phyloP scores from a whole-genome alignment of 2,113 vertebrate species.

The Phaetusa simplex region DNA sequence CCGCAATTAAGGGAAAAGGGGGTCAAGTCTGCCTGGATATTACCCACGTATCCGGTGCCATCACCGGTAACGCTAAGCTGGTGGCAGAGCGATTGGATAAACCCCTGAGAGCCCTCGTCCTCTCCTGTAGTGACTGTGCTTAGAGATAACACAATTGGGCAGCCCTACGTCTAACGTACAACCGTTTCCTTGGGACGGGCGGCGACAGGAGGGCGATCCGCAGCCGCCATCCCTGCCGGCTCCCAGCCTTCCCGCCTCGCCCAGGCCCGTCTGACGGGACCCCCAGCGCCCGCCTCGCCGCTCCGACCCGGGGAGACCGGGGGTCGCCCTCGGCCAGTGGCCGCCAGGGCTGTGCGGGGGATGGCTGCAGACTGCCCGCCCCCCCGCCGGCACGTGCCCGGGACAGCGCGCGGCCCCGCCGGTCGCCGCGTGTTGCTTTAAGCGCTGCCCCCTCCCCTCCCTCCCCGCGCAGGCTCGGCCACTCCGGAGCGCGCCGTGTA shows the following conservation, averaged over 20 bases:
- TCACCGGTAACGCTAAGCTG: neutral
- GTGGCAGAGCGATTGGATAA: neutral
- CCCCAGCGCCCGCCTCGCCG: neutral
- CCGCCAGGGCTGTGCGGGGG: neutral
- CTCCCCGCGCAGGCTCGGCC: neutral
- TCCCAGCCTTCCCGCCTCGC: neutral
- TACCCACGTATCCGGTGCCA: neutral
- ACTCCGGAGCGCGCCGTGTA: neutral
- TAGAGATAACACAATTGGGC: rapidly evolving
- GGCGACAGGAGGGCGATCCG: rapidly evolving
- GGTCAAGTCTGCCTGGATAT: slow-evolving; percentile 43
- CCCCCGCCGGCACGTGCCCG: neutral
- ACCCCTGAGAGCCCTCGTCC: neutral
- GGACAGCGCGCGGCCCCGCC: neutral
- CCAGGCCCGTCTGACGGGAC: neutral
- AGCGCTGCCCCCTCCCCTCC: neutral
- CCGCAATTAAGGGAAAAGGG: neutral
- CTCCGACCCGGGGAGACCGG: too few species aligned
- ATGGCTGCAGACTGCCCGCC: too few species aligned
- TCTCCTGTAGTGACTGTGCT: rapidly evolving
- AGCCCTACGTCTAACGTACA: rapidly evolving
- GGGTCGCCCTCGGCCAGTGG: too few species aligned
- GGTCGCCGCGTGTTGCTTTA: neutral
- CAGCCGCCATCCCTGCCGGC: neutral
- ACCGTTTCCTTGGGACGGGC: rapidly evolving